Percentiles rank a stretch among this genome's conserved stretches.
Evolutionary conservation across 2,113 vertebrate genomes (phyloP).

Genomic region (Coptodon bakossiorum): DNA sequence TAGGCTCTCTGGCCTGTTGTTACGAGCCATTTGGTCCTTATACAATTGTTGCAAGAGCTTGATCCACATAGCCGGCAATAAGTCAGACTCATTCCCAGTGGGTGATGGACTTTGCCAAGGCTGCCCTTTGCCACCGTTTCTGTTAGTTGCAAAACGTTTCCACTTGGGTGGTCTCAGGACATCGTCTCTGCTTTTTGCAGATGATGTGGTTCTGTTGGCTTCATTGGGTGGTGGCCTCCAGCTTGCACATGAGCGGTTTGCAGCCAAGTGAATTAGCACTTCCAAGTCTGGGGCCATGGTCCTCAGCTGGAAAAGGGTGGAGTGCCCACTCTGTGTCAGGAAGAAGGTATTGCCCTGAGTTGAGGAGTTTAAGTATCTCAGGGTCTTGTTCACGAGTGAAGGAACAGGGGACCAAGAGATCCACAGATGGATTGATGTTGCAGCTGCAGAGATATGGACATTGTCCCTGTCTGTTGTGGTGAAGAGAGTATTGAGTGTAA

Average conservation of each 20-base stretch:
- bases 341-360: neutral
- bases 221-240: neutral
- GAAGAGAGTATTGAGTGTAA: neutral
- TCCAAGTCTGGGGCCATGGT: neutral
- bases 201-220: neutral
- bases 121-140: neutral
- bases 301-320: neutral
- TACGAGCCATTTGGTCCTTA: neutral
- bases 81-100: neutral
- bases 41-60: neutral
- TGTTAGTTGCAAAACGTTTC: neutral
- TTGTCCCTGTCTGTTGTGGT: neutral
- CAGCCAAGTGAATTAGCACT: neutral
- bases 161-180: neutral
- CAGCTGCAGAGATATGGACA: neutral
- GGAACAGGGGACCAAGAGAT: neutral
- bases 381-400: neutral
- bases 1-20: neutral
- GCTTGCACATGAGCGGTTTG: neutral
- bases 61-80: neutral
- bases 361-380: neutral
- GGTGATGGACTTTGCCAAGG: neutral
- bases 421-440: neutral
- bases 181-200: neutral
- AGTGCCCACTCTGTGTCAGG: neutral